Evolutionary conservation across 37 sponge, comb jelly and placozoan genomes (phyloP).

Genomic region (Petrosia ficiformis): DNA sequence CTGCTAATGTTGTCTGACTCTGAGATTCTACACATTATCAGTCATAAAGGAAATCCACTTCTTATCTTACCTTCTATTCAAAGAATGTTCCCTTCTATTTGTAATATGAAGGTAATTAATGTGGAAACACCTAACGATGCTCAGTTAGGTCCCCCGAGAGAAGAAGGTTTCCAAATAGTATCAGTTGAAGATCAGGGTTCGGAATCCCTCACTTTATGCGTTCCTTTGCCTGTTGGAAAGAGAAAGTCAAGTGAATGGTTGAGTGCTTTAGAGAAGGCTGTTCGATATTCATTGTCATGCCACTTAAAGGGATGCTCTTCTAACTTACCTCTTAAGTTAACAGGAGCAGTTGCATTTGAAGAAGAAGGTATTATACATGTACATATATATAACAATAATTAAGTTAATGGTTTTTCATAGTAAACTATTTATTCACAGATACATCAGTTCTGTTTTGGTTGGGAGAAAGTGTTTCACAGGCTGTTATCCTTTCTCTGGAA

Average conservation of each 20-base stretch:
- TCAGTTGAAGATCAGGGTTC: slow-evolving; percentile 34
- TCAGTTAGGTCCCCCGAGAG: neutral
- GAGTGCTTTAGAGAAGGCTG: slow-evolving; percentile 50
- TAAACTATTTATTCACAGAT: neutral
- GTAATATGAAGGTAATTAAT: slow-evolving; percentile 10
- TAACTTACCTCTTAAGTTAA: slow-evolving; percentile 36
- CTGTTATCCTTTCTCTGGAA: slow-evolving; percentile 57
- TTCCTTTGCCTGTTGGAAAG: slow-evolving; percentile 54
- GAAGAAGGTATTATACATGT: too few relatives aligned
- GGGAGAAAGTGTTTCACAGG: slow-evolving; percentile 11
- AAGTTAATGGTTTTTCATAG: neutral
- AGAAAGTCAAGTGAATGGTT: slow-evolving; percentile 50
- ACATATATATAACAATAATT: too few relatives aligned
- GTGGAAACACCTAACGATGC: neutral
- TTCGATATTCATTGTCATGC: slow-evolving; percentile 50
- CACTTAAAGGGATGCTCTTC: slow-evolving; percentile 31
- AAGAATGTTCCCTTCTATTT: slow-evolving; percentile 49
- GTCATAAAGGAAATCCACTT: slow-evolving; percentile 29
- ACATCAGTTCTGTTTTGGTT: neutral
- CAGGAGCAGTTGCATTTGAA: neutral
- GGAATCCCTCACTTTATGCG: slow-evolving; percentile 37
- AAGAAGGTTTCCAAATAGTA: slow-evolving; percentile 55
- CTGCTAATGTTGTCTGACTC: slow-evolving; percentile 33
- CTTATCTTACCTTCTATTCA: slow-evolving; percentile 37
- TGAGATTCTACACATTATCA: slow-evolving; percentile 30